Evolutionary conservation across 2,888 invertebrate genomes (phyloP), one percentile per base, ranked within the genome.

Genomic region (Melanchra persicariae): DNA sequence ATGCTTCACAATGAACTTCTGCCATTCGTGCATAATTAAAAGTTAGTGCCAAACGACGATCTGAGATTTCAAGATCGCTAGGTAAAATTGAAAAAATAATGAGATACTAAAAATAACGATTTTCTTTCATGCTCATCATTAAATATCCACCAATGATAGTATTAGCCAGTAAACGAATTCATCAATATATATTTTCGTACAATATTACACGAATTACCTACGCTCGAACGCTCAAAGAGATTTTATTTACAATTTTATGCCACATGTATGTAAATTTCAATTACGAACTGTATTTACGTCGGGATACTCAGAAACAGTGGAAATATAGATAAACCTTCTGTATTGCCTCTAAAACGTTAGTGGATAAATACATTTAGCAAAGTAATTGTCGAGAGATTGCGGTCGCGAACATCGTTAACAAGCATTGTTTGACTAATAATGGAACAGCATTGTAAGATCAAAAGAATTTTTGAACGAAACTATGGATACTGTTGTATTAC

Each of bases 361-460:
- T 37, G 47, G 6, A 10, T 54, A 60, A 45, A 34, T 77, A 73
- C 70, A 70, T 70, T 24, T 49, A 15, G 22, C 77, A 65, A 77
- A 76, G 54, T 49, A 30, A 59, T 78, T 77, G 63, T 72, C 24
- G 59, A 64, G 43, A 65, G 70, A 76, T 77, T 80, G 79, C 68
- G 81, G 82, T 79, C 57, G 59, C 47, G 49, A 79, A 82, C 79
- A 81, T 82, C 77, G 78, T 70, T 84, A 87, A 79, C 65, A 68
- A 80, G 66, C 68, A 70, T 82, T 81, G 70, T 76, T 72, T 59
- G n/a, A 51, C 19, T 67, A 61, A 70, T 74, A 55, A 70, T 45
- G 47, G 26, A 66, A 55, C 58, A 40, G 47, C 7, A 34, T 34
- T 34, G 2, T 34, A 34, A 34, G 34, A 7, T 34, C 34, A 34